Base-by-base conservation (phyloP, 1,140 invertebrate genomes). In the Coboldia fuscipes region DNA sequence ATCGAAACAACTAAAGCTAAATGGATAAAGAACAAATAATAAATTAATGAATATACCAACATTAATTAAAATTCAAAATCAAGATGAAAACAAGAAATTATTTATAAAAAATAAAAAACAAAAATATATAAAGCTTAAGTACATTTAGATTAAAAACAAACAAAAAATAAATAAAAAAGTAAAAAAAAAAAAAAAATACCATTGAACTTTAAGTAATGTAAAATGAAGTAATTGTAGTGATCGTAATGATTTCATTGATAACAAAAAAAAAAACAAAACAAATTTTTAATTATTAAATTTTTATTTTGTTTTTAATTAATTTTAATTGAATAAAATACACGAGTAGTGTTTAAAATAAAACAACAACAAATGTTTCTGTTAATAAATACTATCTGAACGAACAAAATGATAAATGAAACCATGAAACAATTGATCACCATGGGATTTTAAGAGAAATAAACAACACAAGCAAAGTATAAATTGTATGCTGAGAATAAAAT, bases 261-360 rank as follows among this genome's bases (percentile, higher is more conserved):
- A 23, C 22, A 23, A 23, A 23, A 23, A 23, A 23, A 27, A 27
- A 14, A n/a, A 10, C 12, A 27, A 27, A n/a, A 27, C 5, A 23
- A 27, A 27, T 27, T 27, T 27, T n/a, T 27, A 14, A 27, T 27
- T n/a, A 27, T 27, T 27, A 10, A 14, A n/a, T 27, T n/a, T n/a
- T n/a, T n/a, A n/a, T n/a, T n/a, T n/a, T n/a, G n/a, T n/a, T n/a
- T n/a, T 38, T 37, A 36, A 44, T 32, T 34, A 40, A 41, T 37
- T 39, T 28, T 21, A 39, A 45, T 40, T 39, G 42, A 43, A 24
- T 41, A 37, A 40, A 41, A 41, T 42, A 46, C 34, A n/a, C n/a
- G n/a, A n/a, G n/a, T n/a, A n/a, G n/a, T n/a, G n/a, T n/a, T n/a
- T n/a, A n/a, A n/a, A n/a, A n/a, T n/a, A n/a, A n/a, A n/a, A n/a